These are phyloP conservation scores for Phyllostomus discolor DNA, from an alignment of 2,113 vertebrate species.

Conservation along the genomic window DNA sequence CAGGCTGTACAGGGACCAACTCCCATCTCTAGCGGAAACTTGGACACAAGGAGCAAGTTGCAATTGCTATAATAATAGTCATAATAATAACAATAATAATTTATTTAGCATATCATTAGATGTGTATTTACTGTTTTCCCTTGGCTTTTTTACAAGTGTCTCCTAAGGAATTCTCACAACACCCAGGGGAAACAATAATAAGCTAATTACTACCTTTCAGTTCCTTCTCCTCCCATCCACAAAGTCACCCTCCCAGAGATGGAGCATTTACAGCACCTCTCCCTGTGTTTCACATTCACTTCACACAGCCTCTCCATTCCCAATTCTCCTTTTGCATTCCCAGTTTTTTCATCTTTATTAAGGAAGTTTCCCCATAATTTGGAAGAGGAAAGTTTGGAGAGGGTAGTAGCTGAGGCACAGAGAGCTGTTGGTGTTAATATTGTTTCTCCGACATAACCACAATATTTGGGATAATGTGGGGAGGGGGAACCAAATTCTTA, in stretches of 20 bases:
- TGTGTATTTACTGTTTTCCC: slow-evolving; percentile 73
- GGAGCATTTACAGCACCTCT: not conserved
- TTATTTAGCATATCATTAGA: slow-evolving; percentile 79
- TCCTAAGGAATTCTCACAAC: slow-evolving; percentile 75
- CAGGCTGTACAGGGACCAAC: slow-evolving; percentile 46
- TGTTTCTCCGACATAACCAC: not conserved
- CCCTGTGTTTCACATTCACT: slow-evolving; percentile 12
- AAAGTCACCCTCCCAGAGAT: slow-evolving; percentile 39
- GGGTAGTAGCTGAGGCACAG: not conserved
- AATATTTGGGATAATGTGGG: not conserved
- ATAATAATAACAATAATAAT: slow-evolving; percentile 78
- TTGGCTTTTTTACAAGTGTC: slow-evolving; percentile 64
- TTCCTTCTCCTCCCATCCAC: slow-evolving; percentile 28
- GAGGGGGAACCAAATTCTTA: not conserved
- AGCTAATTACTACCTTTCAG: slow-evolving; percentile 66
- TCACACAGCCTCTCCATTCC: not conserved
- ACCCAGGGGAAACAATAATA: slow-evolving; percentile 70
- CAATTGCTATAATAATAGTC: slow-evolving; percentile 70
- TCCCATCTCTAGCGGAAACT: slow-evolving; percentile 63
- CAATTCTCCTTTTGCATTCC: not conserved
- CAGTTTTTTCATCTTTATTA: not conserved
- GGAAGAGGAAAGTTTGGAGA: not conserved
- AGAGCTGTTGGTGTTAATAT: not conserved
- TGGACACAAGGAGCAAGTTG: slow-evolving; percentile 58
- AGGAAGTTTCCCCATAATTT: not conserved